Base-by-base conservation (phyloP, 2,797 vertebrate genomes). In the Siniperca undulata region DNA sequence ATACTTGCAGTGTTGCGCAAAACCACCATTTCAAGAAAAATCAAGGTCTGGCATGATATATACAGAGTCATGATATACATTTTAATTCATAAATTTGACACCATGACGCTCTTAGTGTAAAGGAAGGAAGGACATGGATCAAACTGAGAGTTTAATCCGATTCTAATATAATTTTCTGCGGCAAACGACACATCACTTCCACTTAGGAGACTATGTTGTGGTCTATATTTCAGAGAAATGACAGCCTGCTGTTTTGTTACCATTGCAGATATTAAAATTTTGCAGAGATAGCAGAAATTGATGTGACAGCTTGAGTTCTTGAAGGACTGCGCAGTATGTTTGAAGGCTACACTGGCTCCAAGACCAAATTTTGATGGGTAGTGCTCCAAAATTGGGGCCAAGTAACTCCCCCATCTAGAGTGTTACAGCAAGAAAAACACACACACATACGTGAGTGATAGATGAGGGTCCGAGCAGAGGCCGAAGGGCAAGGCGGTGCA, bases 381-480 rank as follows among this genome's bases (percentile, higher is more conserved):
- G 77, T 7, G 48, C 53, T 85, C 67, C 59, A 90, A 30, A 89
- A 92, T 72, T 88, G 86, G 69, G 74, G 70, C 80, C 68, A 88
- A 89, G 88, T 82, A 84, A 79, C 74, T 77, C 86, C 71, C 80
- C 82, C 84, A 80, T 87, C 58, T 72, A 40, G 74, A 84, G 80
- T 77, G 83, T 89, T 82, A 71, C 16, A 4, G 70, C 59, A 88
- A 90, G 84, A 85, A 91, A 92, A 93, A 91, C 83, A 90, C 89
- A 80, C 73, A 83, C 61, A 83, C 61, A 76, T 53, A 60, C 38
- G 13, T 12, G 82, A 78, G 82, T 94, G 93, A 94, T 91, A 80
- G 89, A 94, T 90, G 93, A 84, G 89, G 83, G 85, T 80, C 84
- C 4, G 81, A 85, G 91, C 83, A 92, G 86, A 92, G 89, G 94